A percentile compares a stretch with the other conserved stretches of the same genome.
Evolutionary conservation across 2,797 vertebrate genomes (phyloP).

Genomic region (Poecile montanus): DNA sequence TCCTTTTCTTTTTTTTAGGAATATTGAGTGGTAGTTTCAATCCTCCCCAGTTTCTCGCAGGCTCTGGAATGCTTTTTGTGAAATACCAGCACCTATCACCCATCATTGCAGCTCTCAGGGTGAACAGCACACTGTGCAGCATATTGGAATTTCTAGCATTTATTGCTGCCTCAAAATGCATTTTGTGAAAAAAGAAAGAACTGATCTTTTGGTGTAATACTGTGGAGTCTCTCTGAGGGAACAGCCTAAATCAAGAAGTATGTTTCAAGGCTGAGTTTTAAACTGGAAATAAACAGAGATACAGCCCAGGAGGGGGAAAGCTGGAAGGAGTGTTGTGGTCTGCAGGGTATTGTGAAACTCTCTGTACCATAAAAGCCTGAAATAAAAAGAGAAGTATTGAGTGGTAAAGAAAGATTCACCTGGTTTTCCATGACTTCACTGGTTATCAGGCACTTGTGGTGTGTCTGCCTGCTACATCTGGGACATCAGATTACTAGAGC

Average conservation of each 20-base stretch:
- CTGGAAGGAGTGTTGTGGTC: neutral
- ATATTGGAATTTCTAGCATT: conserved; percentile 5
- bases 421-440: neutral
- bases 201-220: neutral
- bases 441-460: neutral
- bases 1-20: neutral
- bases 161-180: neutral
- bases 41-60: neutral
- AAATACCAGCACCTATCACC: conserved; percentile 6
- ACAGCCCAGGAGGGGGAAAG: neutral
- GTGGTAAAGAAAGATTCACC: neutral
- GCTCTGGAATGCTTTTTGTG: neutral
- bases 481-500: neutral
- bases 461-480: neutral
- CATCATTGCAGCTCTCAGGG: neutral
- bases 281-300: conserved; percentile 13
- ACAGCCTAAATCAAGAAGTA: conserved; percentile 32
- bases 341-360: neutral
- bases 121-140: neutral
- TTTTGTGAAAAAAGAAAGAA: neutral
- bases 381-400: neutral
- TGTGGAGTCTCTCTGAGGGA: neutral
- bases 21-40: neutral
- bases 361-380: neutral
- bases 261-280: conserved; percentile 7